Evolutionary conservation across 1,140 invertebrate species (phyloP), one percentile per base, ranked within the genome.

Genomic region (Trachymyrmex septentrionalis): DNA sequence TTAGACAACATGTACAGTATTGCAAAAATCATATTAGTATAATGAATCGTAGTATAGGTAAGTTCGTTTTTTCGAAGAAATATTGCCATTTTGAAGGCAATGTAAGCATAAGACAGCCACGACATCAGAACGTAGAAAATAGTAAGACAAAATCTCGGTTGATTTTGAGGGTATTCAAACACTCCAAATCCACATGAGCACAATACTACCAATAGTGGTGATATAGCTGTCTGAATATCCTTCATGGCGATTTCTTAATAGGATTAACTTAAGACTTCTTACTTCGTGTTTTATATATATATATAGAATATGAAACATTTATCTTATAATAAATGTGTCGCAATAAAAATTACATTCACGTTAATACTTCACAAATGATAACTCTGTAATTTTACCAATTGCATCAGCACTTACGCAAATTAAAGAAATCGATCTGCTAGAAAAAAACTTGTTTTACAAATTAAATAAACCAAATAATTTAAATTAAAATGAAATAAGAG

Each of bases 101-200:
- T 12, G n/a, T 55, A 80, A 55, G 16, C 16, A 7, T 66, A 53
- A 19, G 19, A 14, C 21, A 67, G 3, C 82, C 59, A 85, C 0
- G n/a, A 55, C 44, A 55, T 27, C 16, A 85, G 3, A 53, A 34
- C 55, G 12, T 77, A 77, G 6, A 76, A 16, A n/a, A 76, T 64
- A 1, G 30, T 64, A 3, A 77, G 2, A n/a, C 6, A 44, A 19
- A 66, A 44, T 55, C 30, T 50, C 14, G 24, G 6, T 16, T 19
- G 38, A 24, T 34, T 48, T n/a, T 12, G 69, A 12, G 72, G 73
- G 21, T 66, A 66, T 27, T 67, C 61, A 57, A 85, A 64, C 24
- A 85, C 50, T 14, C 44, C 72, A 27, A 66, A 12, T 30, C 82
- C 82, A 24, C 55, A 76, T 24, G 77, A 38, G 9, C 44, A 66